Evolutionary conservation across 2,113 vertebrate genomes (phyloP), one percentile per base, ranked within the genome.

Genomic region (Pontoporia blainvillei): DNA sequence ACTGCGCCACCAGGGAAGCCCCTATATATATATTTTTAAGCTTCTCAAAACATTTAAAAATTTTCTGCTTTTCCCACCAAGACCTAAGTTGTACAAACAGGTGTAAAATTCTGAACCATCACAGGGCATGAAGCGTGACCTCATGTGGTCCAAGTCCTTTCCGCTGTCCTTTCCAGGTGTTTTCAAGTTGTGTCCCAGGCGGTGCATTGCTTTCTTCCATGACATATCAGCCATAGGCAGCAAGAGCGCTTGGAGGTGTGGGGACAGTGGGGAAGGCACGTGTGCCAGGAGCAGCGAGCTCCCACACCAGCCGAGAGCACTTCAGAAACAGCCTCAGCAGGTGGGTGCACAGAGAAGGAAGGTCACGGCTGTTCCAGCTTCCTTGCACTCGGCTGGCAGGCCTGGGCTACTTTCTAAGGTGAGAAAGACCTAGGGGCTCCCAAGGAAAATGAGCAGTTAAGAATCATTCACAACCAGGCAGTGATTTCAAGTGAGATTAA

Each of bases 1-100:
- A 4, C 39, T 39, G 39, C 4, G 39, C 39, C 39, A 39, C 39
- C 39, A 39, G 39, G 39, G 39, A 39, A 39, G 39, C 39, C 39
- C 54, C 54, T 57, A 57, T 57, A 57, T 57, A 57, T 57, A 21
- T 21, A 8, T 57, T 20, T 89, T 59, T 91, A 73, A 86, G 78
- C 92, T 90, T 93, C 91, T 97, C 82, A 7, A 90, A 96, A 83
- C 52, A 86, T 29, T 54, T 39, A 98, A 98, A 97, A 98, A 98
- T 98, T 96, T 73, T 93, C 59, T 89, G 61, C 7, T 96, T 79
- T 87, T 59, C 87, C 92, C 79, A 62, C 91, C 72, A 72, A 87
- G 96, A 82, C 1, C 27, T 88, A 88, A 36, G 41, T 21, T 69
- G 84, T 81, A 95, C 49, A 95, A 96, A 90, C 57, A 95, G 92